Evolutionary conservation across 2,888 invertebrate genomes (phyloP).

Genomic region (Standfussiana lucernea): DNA sequence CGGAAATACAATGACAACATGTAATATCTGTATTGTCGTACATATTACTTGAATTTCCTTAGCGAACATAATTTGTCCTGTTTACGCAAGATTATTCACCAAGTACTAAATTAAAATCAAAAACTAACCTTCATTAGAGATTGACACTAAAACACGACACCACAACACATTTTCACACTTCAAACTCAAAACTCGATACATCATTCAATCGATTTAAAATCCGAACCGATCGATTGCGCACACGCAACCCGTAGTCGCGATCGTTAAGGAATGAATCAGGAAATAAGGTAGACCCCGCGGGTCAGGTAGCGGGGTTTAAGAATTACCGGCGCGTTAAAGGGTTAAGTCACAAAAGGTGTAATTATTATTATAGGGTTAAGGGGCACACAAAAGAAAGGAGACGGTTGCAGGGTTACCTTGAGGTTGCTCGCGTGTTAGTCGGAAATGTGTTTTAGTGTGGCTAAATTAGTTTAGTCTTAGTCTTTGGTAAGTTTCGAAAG

Average conservation of each 20-base stretch:
- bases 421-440: constrained; percentile 80
- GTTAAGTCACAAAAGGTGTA: constrained; percentile 88
- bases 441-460: constrained; percentile 67
- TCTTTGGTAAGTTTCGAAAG: constrained; percentile 19
- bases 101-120: constrained; percentile 1
- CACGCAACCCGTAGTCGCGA: constrained; percentile 86
- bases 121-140: constrained; percentile 36
- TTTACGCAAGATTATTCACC: background rate
- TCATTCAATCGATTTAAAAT: constrained; percentile 66
- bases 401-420: constrained; percentile 82
- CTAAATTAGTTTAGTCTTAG: constrained; percentile 49
- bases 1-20: constrained; percentile 33
- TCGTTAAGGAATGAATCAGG: constrained; percentile 88
- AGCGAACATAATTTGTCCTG: background rate
- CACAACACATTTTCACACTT: constrained; percentile 30
- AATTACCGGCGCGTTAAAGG: constrained; percentile 88
- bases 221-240: constrained; percentile 80
- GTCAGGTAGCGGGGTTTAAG: constrained; percentile 89
- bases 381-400: constrained; percentile 81
- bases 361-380: constrained; percentile 88
- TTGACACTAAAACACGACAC: constrained; percentile 39
- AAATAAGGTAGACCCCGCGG: constrained; percentile 83
- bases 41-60: constrained; percentile 8
- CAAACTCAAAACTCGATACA: constrained; percentile 40
- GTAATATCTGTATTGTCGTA: background rate